Percentiles rank a stretch among this genome's conserved stretches.
Evolutionary conservation across 2,113 vertebrate genomes (phyloP).

Genomic region (Microtus pennsylvanicus): DNA sequence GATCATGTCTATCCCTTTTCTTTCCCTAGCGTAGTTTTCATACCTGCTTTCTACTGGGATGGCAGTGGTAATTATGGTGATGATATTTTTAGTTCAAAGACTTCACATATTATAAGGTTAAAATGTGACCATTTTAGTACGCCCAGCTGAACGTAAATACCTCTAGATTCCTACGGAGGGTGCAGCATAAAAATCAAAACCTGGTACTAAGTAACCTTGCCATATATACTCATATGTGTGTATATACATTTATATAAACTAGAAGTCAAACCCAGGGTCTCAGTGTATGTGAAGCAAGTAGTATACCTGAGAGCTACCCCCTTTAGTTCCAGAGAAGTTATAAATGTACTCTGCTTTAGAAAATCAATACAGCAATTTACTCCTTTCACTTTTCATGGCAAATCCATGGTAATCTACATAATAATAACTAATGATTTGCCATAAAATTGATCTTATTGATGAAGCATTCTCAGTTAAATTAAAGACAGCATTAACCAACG

Average conservation of each 20-base stretch:
- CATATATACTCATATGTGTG: constrained; percentile 16
- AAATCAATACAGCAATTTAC: constrained; percentile 81
- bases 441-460: constrained; percentile 79
- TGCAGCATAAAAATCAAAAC: constrained; percentile 43
- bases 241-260: background rate
- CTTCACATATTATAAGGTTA: background rate
- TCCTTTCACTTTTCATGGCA: constrained; percentile 69
- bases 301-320: background rate
- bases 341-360: constrained; percentile 12
- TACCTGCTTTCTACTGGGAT: background rate
- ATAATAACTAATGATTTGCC: constrained; percentile 79
- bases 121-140: background rate
- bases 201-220: constrained; percentile 7
- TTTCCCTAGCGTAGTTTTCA: background rate
- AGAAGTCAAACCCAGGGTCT: background rate
- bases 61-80: background rate
- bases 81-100: background rate
- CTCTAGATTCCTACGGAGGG: background rate
- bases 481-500: constrained; percentile 79
- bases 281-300: background rate
- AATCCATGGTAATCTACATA: constrained; percentile 79
- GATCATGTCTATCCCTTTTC: background rate
- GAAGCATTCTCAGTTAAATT: constrained; percentile 76
- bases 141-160: background rate
- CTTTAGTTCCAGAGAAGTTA: background rate